phyloP scores from a whole-genome alignment of 2,113 vertebrate genomes.

The Genyomyrus donnyi region DNA sequence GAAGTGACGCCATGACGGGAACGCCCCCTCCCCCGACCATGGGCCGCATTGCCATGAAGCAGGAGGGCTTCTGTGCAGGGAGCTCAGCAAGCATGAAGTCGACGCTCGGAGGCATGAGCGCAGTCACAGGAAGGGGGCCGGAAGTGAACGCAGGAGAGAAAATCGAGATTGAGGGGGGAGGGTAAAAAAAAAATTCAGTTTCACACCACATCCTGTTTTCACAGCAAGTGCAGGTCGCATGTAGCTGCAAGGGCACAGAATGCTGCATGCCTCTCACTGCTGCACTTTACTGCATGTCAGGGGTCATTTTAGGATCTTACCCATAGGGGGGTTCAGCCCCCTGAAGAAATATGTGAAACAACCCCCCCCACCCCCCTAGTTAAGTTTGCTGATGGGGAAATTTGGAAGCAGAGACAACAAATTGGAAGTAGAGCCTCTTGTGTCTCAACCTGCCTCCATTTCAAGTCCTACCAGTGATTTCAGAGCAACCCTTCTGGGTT shows the following conservation, averaged over 20 bases:
- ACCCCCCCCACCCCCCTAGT: not conserved
- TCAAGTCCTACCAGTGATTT: not conserved
- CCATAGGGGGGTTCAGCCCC: not conserved
- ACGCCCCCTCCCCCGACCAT: not conserved
- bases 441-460: not conserved
- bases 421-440: not conserved
- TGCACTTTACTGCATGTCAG: not conserved
- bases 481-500: not conserved
- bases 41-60: not conserved
- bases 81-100: not conserved
- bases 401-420: not conserved
- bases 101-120: not conserved
- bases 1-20: not conserved
- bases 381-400: not conserved
- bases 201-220: slow-evolving; percentile 44
- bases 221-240: not conserved
- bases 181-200: not conserved
- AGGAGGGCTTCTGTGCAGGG: not conserved
- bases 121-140: not conserved
- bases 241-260: not conserved
- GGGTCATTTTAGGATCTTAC: not conserved
- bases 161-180: not conserved
- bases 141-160: not conserved
- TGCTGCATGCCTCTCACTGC: not conserved
- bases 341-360: not conserved